Conservation (phyloP, 2,888 invertebrate genomes). For the Eucera pruinosa region DNA sequence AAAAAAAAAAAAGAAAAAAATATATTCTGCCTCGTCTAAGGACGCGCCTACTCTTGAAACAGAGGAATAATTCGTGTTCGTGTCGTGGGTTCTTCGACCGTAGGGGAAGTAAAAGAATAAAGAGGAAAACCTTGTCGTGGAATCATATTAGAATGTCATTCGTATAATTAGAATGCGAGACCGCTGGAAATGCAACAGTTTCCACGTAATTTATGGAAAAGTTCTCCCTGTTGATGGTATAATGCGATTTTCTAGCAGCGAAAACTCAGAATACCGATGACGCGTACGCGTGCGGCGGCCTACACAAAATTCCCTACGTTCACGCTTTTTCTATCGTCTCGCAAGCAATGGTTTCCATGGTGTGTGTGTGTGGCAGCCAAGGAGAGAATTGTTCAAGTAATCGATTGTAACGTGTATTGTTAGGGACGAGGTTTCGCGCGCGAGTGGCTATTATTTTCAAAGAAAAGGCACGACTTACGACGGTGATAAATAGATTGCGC, state of each 20-base stretch:
- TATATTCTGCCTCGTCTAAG: constrained; percentile 32
- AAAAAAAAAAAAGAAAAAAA: constrained; percentile 18
- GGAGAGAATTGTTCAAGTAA: constrained; percentile 33
- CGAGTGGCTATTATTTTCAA: constrained; percentile 33
- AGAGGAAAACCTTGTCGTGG: constrained; percentile 31
- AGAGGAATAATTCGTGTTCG: constrained; percentile 48
- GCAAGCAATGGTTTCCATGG: constrained; percentile 38
- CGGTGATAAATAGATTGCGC: constrained; percentile 53
- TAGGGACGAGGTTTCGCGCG: background rate
- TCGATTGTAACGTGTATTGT: constrained; percentile 40
- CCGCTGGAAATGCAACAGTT: constrained; percentile 3
- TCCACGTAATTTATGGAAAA: constrained; percentile 32
- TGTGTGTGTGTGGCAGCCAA: background rate
- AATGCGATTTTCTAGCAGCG: background rate
- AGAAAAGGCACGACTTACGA: constrained; percentile 30
- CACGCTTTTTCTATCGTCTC: constrained; percentile 18
- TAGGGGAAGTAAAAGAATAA: constrained; percentile 1
- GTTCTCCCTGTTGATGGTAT: constrained; percentile 6
- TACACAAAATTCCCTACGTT: constrained; percentile 43
- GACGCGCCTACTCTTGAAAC: constrained; percentile 61
- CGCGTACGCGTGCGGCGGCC: too few relatives aligned
- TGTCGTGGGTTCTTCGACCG: constrained; percentile 4
- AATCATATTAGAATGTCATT: constrained; percentile 67
- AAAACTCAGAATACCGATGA: constrained; percentile 41
- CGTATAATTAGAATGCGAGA: constrained; percentile 54